These are phyloP conservation scores for Chaenocephalus aceratus DNA, from an alignment of 2,113 vertebrate species.

Conservation along the genomic window DNA sequence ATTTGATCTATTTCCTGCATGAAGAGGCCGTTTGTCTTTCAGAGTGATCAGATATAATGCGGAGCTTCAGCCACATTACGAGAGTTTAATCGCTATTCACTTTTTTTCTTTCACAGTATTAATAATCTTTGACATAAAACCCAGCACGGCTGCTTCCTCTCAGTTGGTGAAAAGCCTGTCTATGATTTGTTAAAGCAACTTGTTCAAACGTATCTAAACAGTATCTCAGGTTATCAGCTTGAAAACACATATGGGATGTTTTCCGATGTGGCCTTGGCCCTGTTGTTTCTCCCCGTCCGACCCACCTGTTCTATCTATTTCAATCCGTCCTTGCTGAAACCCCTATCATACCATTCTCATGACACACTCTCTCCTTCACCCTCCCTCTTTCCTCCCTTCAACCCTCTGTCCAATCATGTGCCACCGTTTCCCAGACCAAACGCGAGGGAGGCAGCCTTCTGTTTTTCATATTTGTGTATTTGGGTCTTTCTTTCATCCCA, in stretches of 20 bases:
- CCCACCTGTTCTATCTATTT: constrained; percentile 14
- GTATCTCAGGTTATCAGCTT: neutral
- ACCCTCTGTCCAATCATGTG: neutral
- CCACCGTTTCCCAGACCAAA: too few relatives aligned
- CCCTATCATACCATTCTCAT: constrained; percentile 42
- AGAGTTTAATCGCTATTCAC: neutral
- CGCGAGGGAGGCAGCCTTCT: too few relatives aligned
- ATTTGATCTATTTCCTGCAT: constrained; percentile 30
- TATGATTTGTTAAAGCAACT: neutral
- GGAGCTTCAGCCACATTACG: neutral
- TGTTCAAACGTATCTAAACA: fast-evolving
- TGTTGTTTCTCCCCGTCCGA: neutral
- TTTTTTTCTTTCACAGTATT: too few relatives aligned
- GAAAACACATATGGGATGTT: neutral
- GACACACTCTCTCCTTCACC: constrained; percentile 17
- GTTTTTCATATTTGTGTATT: constrained; percentile 38
- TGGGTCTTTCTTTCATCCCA: neutral
- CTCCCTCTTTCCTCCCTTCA: neutral
- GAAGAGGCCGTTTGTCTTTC: constrained; percentile 13
- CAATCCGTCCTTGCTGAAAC: constrained; percentile 32
- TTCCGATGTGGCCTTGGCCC: neutral
- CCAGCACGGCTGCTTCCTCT: neutral
- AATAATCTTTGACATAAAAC: neutral
- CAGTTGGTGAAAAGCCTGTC: too few relatives aligned
- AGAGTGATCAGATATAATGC: constrained; percentile 1